phyloP scores from a whole-genome alignment of 2,113 vertebrate species.

The Chaetodon auriga region DNA sequence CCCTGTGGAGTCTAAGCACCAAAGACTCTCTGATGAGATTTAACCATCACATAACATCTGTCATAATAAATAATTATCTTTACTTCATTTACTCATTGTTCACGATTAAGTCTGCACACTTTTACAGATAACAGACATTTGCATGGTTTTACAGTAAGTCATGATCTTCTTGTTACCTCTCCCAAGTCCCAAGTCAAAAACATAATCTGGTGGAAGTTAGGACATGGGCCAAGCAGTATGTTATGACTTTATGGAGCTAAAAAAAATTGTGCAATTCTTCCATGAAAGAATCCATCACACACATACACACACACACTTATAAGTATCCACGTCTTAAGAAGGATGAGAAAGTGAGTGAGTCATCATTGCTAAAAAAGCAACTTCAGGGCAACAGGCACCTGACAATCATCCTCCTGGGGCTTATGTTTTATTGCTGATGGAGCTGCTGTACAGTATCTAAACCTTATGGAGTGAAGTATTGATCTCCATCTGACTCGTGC shows the following conservation, averaged over 20 bases:
- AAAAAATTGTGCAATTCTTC: not conserved
- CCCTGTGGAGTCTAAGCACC: too few species aligned
- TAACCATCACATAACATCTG: too few species aligned
- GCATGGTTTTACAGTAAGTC: not conserved
- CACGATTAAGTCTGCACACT: too few species aligned
- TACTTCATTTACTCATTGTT: too few species aligned
- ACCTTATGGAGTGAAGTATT: conserved; percentile 29
- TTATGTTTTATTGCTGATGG: not conserved
- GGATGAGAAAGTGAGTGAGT: not conserved
- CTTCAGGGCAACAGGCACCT: not conserved
- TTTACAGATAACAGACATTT: not conserved
- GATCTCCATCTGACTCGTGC: conserved; percentile 42
- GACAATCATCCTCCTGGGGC: not conserved
- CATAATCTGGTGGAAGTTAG: too few species aligned
- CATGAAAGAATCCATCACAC: not conserved
- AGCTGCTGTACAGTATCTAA: not conserved
- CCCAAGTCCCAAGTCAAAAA: not conserved
- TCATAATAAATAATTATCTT: too few species aligned
- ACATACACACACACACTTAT: too few species aligned
- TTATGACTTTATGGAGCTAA: not conserved
- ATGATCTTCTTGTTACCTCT: not conserved
- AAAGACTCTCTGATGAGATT: too few species aligned
- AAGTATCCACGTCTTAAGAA: conserved; percentile 9
- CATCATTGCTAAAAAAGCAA: not conserved
- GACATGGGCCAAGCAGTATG: not conserved